Base-by-base conservation (phyloP, 92 coral and sea anemone species). In the Heteractis magnifica region DNA sequence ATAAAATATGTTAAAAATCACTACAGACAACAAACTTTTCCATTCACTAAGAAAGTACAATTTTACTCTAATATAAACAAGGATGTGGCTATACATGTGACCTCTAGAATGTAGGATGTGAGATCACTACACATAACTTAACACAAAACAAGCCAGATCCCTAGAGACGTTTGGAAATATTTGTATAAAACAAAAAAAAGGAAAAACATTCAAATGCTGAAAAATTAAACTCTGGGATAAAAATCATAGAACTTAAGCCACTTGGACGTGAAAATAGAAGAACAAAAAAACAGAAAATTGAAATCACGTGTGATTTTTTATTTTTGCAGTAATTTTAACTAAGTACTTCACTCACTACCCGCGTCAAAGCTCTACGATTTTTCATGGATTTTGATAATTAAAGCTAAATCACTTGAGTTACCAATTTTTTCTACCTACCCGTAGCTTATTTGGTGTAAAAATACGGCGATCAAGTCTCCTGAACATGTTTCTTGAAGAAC, bases 371-470 rank as follows among this genome's bases (percentile, higher is more conserved):
- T 62, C 23, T 62, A 16, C 20, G 26, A 62, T 7, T 18, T 62
- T n/a, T 5, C 8, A 9, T n/a, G 7, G 70, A 62, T 62, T n/a
- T 62, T 62, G 12, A n/a, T 18, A 68, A 68, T 6, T 5, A 20
- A 23, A 68, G 15, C 34, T 62, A 23, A 62, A 62, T 62, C 9
- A 0, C 73, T 23, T 20, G 21, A 23, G 73, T 5, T 68, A 6
- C 8, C 49, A 68, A 21, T 68, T 68, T 65, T 65, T 65, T 34
- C 73, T 81, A 81, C 84, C 18, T 52, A 81, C 84, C 59, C 77
- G 44, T 19, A 49, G 21, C 52, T 23, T 44, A 12, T 81, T 81
- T 52, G 84, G n/a, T 6, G 65, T 68, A 48, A 68, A 81, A 11
- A 68, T n/a, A 9, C 49, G 34, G 7, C 51, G 55, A 49, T 70